Evolutionary conservation across 53 echinoderm and acorn worm species (phyloP), one percentile per base, ranked within the genome.

Genomic region (Echinarachnius parma): DNA sequence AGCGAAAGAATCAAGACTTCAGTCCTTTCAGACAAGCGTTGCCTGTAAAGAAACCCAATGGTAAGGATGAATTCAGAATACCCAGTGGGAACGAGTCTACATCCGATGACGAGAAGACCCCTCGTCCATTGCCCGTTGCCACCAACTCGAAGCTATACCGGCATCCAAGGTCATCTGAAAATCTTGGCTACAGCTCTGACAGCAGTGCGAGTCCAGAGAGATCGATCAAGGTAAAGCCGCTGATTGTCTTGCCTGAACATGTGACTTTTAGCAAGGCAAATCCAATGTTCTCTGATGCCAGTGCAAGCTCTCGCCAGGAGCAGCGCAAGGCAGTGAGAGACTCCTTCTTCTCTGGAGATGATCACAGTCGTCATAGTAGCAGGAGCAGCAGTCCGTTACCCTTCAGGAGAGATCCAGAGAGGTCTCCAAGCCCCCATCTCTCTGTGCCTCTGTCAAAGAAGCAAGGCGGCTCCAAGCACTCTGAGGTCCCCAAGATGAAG

Each of bases 181-280:
- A 94, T 48, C 75, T 94, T 31, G 94, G 94, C 1, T 90, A 61
- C 58, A 90, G 90, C 60, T 94, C 94, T 19, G 94, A 94, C 61
- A 94, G 94, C 75, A 90, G 94, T 79, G 81, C 83, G 8, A 90
- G 94, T 79, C 84, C 83, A 11, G 79, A 75, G 20, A 71, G 80
- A 15, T 75, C 59, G 1, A 35, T 81, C 22, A 81, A 53, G 67
- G 35, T 63, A 5, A 66, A 78, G 33, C 20, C 64, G 10, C 76
- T 71, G 47, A 49, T 56, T 14, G 75, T 48, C 29, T 11, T 15
- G 19, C 31, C 60, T 9, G 75, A 75, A 3, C 28, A 59, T n/a
- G 58, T 58, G n/a, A n/a, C n/a, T n/a, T n/a, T n/a, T n/a, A 37
- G 44, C 9, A 3, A 21, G 30, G 7, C 31, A 20, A 59, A 31